phyloP scores from a whole-genome alignment of 2,888 invertebrate genomes.

The Dicyrtomina minuta region DNA sequence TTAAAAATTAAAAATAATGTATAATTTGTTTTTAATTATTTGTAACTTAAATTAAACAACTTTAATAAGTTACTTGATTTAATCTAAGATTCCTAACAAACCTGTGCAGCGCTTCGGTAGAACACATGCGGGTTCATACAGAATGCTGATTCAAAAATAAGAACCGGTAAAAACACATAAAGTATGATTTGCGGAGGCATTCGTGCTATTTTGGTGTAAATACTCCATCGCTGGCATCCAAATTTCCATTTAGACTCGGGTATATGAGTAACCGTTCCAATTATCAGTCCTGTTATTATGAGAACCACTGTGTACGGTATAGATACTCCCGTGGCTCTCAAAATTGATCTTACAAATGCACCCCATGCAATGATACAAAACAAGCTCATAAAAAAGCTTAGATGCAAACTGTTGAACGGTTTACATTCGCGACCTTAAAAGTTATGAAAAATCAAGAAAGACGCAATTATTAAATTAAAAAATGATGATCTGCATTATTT shows the following conservation, averaged over 20 bases:
- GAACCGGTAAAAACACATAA: slow-evolving; percentile 49
- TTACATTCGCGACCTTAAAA: slow-evolving; percentile 39
- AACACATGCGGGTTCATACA: slow-evolving; percentile 53
- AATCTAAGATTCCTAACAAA: slow-evolving; percentile 1
- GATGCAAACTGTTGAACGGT: slow-evolving; percentile 37
- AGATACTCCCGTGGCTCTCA: slow-evolving; percentile 42
- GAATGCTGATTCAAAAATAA: slow-evolving; percentile 51
- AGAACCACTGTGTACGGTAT: slow-evolving; percentile 58
- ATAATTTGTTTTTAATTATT: neutral
- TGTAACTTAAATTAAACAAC: no score
- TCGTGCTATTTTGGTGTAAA: slow-evolving; percentile 51
- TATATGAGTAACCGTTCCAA: slow-evolving; percentile 53
- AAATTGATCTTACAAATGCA: slow-evolving; percentile 46
- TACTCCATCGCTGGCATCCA: slow-evolving; percentile 36
- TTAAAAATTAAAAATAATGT: slow-evolving; percentile 6
- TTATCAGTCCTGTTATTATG: slow-evolving; percentile 55
- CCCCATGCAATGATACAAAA: slow-evolving; percentile 48
- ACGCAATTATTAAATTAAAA: no score
- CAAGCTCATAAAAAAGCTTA: slow-evolving; percentile 45
- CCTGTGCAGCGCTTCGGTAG: slow-evolving; percentile 42
- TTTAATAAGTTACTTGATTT: no score
- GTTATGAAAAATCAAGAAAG: neutral
- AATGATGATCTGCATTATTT: neutral
- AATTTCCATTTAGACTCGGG: slow-evolving; percentile 24
- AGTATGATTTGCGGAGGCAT: slow-evolving; percentile 51